A percentile compares a stretch with the other conserved stretches of the same genome.
These are phyloP conservation scores for Achroia grisella DNA, from an alignment of 1,140 invertebrate genomes.

Conservation along the genomic window DNA sequence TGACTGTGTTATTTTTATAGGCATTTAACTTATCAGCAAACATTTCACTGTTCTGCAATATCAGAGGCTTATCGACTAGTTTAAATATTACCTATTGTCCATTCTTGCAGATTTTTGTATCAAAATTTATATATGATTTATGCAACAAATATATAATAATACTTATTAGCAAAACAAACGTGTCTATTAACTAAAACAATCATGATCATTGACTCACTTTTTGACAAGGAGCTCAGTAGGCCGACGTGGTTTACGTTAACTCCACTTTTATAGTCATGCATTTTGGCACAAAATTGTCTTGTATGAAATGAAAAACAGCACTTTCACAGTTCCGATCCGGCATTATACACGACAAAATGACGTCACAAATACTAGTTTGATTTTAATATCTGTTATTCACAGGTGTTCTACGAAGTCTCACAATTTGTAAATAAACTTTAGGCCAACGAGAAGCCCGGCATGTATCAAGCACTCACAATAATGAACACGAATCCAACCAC, in stretches of 20 bases:
- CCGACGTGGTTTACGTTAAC: slow-evolving; percentile 58
- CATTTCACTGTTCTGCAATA: too few species aligned
- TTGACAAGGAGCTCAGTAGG: slow-evolving; percentile 55
- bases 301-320: slow-evolving; percentile 49
- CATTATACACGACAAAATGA: slow-evolving; percentile 58
- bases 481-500: slow-evolving; percentile 48
- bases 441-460: slow-evolving; percentile 22
- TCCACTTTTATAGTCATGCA: slow-evolving; percentile 66
- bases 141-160: too few species aligned
- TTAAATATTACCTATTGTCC: too few species aligned
- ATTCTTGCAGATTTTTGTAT: too few species aligned
- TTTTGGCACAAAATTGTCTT: slow-evolving; percentile 50
- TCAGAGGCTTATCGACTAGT: too few species aligned
- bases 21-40: too few species aligned
- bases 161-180: background rate
- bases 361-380: slow-evolving; percentile 57
- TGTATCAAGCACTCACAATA: slow-evolving; percentile 47
- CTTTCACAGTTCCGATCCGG: slow-evolving; percentile 65
- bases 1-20: too few species aligned
- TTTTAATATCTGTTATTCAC: slow-evolving; percentile 44
- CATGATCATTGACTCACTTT: slow-evolving; percentile 55
- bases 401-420: slow-evolving; percentile 26
- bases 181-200: background rate
- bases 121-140: too few species aligned
- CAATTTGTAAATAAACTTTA: slow-evolving; percentile 40